Base-by-base conservation (phyloP, 2,113 vertebrate genomes). In the Aptenodytes forsteri region DNA sequence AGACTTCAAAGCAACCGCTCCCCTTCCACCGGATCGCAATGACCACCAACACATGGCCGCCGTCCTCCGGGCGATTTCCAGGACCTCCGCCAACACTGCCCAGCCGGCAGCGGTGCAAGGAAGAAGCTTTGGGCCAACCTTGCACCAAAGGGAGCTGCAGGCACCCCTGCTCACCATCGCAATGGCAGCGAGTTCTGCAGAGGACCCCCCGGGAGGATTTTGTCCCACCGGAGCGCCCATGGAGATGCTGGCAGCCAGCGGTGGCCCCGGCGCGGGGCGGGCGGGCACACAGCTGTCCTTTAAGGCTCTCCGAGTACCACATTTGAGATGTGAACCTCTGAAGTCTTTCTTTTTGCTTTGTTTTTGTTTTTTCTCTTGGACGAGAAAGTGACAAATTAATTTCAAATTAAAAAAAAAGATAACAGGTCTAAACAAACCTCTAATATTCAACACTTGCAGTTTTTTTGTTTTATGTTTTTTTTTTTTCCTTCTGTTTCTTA, bases 371-470 rank as follows among this genome's bases (percentile, higher is more conserved):
- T 55, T 26, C n/a, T 89, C 93, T 87, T 90, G 73, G 96, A 96
- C 83, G 3, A 97, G 65, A 93, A 95, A 97, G 96, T 93, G 97
- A 98, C 97, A 96, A 94, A 98, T 96, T 94, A 97, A 98, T 95
- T 96, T 77, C 81, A 93, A 97, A 96, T 93, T 44, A 9, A 19
- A 19, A n/a, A 75, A 92, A 87, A 97, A 96, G 96, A 42, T 89
- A 97, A 95, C 97, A 97, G 97, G 97, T 97, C 98, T 98, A 98
- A 98, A 97, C 97, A 97, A 98, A 98, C 96, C 96, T 98, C 97
- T 98, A 98, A 90, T 98, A 98, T 97, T 98, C 97, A 98, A 98
- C 97, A 98, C 97, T 98, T 97, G 97, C 96, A 97, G 97, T 77
- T 96, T 93, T 87, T 89, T 95, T 95, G 93, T 83, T 94, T 96